Conservation (phyloP, 2,888 invertebrate species). For the Leptinotarsa peninsularis region DNA sequence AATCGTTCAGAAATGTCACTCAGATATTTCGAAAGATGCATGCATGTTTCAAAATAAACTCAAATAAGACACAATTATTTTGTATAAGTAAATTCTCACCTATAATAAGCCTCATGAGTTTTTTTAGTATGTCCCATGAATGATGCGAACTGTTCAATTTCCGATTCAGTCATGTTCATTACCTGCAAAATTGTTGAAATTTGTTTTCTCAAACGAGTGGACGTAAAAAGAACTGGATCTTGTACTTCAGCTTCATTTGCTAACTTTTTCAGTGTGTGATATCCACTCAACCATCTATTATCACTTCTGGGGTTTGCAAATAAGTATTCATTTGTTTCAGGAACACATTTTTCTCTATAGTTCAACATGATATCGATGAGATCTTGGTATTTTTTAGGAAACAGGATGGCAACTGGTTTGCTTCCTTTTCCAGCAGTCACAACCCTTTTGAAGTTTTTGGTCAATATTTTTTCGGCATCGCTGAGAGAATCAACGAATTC, state of each 20-base stretch:
- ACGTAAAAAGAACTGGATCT: constrained; percentile 33
- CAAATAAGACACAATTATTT: too few relatives aligned
- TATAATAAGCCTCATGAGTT: constrained; percentile 38
- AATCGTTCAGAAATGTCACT: too few relatives aligned
- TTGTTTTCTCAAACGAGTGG: constrained; percentile 43
- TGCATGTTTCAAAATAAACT: too few relatives aligned
- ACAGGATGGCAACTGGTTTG: constrained; percentile 45
- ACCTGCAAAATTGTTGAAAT: constrained; percentile 47
- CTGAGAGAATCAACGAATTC: background rate
- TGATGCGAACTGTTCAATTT: constrained; percentile 47
- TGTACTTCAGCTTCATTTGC: constrained; percentile 40
- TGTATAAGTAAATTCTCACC: background rate
- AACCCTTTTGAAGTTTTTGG: constrained; percentile 41
- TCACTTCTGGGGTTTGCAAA: constrained; percentile 46
- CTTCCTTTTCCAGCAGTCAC: constrained; percentile 41
- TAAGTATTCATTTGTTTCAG: constrained; percentile 41
- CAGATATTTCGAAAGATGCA: too few relatives aligned
- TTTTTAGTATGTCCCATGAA: constrained; percentile 51
- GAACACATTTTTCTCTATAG: constrained; percentile 39
- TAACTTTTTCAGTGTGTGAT: constrained; percentile 37
- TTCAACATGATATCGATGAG: background rate
- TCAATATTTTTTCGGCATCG: background rate
- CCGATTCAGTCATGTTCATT: constrained; percentile 39
- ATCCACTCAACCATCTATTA: constrained; percentile 45
- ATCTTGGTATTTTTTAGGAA: constrained; percentile 31